Evolutionary conservation across 1,140 invertebrate genomes (phyloP).

Genomic region (Bombus polaris): DNA sequence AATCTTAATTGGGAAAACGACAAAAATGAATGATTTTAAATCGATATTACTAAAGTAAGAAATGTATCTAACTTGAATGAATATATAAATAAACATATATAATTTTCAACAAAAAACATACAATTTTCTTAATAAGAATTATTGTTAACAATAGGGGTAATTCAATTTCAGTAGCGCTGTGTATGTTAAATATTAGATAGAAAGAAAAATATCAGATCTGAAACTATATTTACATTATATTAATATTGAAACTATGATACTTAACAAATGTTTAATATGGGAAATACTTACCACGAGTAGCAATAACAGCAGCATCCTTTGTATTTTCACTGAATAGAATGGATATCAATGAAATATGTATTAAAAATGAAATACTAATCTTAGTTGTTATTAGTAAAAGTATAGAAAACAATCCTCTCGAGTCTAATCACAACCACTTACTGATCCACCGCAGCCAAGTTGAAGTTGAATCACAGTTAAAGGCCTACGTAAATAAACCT

Average conservation of each 20-base stretch:
- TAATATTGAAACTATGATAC: neutral
- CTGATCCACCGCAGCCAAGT: conserved; percentile 49
- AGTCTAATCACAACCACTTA: conserved; percentile 61
- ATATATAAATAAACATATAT: no score
- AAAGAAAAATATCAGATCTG: no score
- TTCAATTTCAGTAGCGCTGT: no score
- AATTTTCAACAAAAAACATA: no score
- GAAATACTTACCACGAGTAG: conserved; percentile 42
- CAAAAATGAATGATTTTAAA: no score
- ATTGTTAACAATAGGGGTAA: no score
- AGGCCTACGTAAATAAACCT: conserved; percentile 61
- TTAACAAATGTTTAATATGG: no score
- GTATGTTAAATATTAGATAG: no score
- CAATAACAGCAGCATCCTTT: neutral
- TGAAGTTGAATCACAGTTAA: conserved; percentile 51
- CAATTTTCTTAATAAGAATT: no score
- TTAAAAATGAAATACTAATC: neutral
- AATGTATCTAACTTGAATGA: no score
- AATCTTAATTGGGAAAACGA: no score
- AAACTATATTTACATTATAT: neutral
- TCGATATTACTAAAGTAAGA: no score
- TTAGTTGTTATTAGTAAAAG: neutral
- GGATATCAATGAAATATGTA: neutral
- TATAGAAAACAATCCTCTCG: conserved; percentile 39
- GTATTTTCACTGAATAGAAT: neutral